Conservation (phyloP, 2,797 vertebrate genomes). For the Passerculus sandwichensis region DNA sequence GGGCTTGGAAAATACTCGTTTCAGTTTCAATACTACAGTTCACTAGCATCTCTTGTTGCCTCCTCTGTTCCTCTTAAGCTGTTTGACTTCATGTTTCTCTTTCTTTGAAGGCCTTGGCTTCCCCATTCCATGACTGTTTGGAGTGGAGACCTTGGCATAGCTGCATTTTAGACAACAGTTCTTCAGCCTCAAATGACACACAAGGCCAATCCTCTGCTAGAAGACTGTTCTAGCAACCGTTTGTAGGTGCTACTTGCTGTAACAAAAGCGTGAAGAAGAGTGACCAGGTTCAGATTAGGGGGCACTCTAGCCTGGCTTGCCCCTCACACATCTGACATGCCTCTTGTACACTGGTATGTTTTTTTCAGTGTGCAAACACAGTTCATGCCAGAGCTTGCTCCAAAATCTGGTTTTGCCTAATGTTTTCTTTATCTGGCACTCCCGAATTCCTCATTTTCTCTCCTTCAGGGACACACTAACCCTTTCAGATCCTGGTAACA, state of each 20-base stretch:
- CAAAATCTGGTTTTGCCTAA: not conserved
- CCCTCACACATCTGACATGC: not conserved
- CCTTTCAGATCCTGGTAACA: not conserved
- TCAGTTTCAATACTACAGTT: not conserved
- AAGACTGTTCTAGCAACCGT: not conserved
- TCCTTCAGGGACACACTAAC: not conserved
- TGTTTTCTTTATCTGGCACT: slow-evolving; percentile 13
- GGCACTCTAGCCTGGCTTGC: not conserved
- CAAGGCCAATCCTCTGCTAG: not conserved
- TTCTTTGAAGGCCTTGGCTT: not conserved
- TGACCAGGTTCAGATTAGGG: not conserved
- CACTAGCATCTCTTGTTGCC: not conserved
- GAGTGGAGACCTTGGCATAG: not conserved
- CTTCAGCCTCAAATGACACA: not conserved
- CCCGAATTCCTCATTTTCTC: slow-evolving; percentile 15
- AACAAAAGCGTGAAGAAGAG: not conserved
- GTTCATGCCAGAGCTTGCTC: slow-evolving; percentile 35
- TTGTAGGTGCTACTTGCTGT: not conserved
- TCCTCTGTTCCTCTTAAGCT: not conserved
- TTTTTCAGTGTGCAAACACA: not conserved
- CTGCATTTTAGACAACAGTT: not conserved
- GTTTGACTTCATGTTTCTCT: not conserved
- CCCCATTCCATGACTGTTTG: not conserved
- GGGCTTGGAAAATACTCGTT: not conserved
- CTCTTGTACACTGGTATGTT: not conserved